Evolutionary conservation across 2,888 invertebrate species (phyloP).

Genomic region (Serrognathus titanus): DNA sequence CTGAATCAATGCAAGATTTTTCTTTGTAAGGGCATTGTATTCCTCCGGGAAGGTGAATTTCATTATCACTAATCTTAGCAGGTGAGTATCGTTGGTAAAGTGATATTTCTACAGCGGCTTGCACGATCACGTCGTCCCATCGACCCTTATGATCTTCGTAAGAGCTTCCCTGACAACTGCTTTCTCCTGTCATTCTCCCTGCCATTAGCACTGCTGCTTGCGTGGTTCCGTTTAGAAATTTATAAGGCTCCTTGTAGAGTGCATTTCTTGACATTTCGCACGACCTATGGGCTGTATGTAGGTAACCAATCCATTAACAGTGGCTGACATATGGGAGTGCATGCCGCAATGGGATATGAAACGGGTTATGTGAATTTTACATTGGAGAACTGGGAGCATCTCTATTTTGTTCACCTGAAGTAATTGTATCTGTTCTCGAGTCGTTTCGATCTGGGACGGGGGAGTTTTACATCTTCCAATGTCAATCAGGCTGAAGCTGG

Average conservation of each 20-base stretch:
- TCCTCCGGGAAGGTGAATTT: slow-evolving; percentile 5
- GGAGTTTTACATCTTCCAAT: slow-evolving; percentile 3
- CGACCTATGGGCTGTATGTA: neutral
- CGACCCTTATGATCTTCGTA: slow-evolving; percentile 6
- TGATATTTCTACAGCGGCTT: slow-evolving; percentile 5
- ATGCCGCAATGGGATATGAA: slow-evolving; percentile 1
- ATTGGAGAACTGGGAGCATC: slow-evolving; percentile 1
- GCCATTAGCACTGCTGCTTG: slow-evolving; percentile 2
- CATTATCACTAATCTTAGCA: slow-evolving; percentile 1
- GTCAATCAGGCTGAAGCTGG: slow-evolving; percentile 1
- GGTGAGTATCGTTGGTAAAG: neutral
- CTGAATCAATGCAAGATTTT: slow-evolving; percentile 4
- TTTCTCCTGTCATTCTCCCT: slow-evolving; percentile 3
- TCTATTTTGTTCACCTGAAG: neutral
- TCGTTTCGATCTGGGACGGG: neutral
- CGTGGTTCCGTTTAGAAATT: slow-evolving; percentile 6
- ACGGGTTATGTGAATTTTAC: slow-evolving; percentile 7
- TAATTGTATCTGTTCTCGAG: neutral
- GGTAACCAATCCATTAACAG: neutral
- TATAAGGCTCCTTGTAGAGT: neutral
- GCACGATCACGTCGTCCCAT: slow-evolving; percentile 2
- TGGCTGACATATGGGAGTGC: slow-evolving; percentile 7
- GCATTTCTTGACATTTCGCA: slow-evolving; percentile 6
- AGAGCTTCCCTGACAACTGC: neutral
- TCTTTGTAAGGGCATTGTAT: slow-evolving; percentile 5